These are phyloP conservation scores for Sinocyclocheilus maitianheensis DNA, from an alignment of 2,113 vertebrate genomes.

Conservation along the genomic window DNA sequence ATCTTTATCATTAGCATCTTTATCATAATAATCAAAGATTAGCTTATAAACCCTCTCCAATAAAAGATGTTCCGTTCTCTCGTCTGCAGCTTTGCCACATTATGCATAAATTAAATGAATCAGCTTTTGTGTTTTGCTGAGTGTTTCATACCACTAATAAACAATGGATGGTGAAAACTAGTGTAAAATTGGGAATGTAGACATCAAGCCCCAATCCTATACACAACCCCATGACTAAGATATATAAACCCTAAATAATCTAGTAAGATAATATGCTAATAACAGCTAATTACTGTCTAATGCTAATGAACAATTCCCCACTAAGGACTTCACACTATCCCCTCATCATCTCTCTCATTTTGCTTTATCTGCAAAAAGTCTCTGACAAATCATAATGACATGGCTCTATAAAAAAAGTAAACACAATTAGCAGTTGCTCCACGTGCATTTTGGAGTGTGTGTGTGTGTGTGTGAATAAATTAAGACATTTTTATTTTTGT, in stretches of 20 bases:
- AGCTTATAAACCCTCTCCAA: background rate
- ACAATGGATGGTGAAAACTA: background rate
- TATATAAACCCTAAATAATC: background rate
- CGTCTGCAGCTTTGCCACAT: background rate
- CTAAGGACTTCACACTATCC: background rate
- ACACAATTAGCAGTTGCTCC: constrained; percentile 2
- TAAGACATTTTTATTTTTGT: background rate
- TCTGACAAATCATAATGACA: constrained; percentile 24
- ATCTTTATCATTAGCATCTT: background rate
- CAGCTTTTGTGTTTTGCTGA: constrained; percentile 14
- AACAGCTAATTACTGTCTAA: background rate
- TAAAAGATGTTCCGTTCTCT: background rate
- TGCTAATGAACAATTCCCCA: constrained; percentile 11
- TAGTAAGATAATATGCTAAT: background rate
- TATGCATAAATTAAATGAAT: constrained; percentile 2
- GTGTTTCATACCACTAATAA: background rate
- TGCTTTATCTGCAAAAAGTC: constrained; percentile 18
- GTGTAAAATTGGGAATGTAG: background rate
- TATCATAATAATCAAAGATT: background rate
- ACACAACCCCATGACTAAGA: background rate
- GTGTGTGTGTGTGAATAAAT: background rate
- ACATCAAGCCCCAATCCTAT: background rate
- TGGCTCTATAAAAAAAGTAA: background rate
- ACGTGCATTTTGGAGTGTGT: background rate
- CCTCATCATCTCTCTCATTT: background rate